These are phyloP conservation scores for Platyscapa corneri DNA, from an alignment of 1,140 invertebrate genomes.

Conservation along the genomic window DNA sequence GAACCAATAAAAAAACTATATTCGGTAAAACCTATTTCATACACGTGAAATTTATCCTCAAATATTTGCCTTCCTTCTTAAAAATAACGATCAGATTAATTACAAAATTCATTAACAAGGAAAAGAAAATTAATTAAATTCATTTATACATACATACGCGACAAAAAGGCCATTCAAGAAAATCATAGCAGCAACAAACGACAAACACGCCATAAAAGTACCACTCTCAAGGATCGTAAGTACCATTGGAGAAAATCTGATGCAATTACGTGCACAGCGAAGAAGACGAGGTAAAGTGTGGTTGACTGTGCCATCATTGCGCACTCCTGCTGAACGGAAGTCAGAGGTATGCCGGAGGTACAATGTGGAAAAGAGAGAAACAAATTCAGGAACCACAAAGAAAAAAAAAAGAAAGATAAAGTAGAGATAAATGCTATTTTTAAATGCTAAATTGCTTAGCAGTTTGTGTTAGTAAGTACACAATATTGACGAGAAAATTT, in stretches of 20 bases:
- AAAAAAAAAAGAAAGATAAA: neutral
- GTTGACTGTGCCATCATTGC: neutral
- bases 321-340: neutral
- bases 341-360: neutral
- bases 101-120: too few species aligned
- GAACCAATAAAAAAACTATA: too few species aligned
- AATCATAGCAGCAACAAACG: neutral
- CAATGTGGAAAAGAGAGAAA: too few species aligned
- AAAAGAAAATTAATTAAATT: too few species aligned
- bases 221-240: neutral
- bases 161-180: neutral
- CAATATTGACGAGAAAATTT: neutral
- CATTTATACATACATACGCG: neutral
- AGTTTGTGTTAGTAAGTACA: neutral
- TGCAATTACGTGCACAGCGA: conserved; percentile 17
- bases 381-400: neutral
- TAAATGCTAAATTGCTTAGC: neutral
- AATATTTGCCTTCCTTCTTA: too few species aligned
- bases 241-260: conserved; percentile 31
- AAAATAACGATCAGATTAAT: too few species aligned
- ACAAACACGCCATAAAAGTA: conserved; percentile 2
- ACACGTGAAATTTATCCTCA: too few species aligned
- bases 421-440: conserved; percentile 13
- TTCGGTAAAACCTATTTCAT: too few species aligned
- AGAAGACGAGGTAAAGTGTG: neutral